A percentile compares a stretch with the other conserved stretches of the same genome.
Evolutionary conservation across 2,113 vertebrate species (phyloP).

Genomic region (Fukomys damarensis): DNA sequence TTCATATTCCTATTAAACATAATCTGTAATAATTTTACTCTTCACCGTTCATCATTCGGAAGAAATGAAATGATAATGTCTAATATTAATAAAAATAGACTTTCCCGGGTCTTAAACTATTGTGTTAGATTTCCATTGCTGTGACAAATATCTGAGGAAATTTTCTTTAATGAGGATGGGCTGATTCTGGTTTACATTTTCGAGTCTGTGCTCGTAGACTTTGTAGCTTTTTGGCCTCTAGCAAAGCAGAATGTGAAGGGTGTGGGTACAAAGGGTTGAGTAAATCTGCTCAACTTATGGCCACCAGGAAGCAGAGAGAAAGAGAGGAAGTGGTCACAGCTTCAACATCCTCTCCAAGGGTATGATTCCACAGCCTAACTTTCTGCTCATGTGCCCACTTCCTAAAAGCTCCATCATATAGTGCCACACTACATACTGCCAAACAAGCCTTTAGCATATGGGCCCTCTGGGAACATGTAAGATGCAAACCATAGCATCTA

Average conservation of each 20-base stretch:
- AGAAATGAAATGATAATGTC: not conserved
- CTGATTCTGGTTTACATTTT: not conserved
- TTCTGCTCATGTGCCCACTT: not conserved
- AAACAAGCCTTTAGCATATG: not conserved
- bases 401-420: not conserved
- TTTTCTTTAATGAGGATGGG: not conserved
- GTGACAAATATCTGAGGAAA: not conserved
- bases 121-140: not conserved
- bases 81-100: not conserved
- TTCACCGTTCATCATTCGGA: not conserved
- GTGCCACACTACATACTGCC: accelerated
- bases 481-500: not conserved
- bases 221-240: not conserved
- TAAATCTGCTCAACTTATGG: not conserved
- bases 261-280: accelerated
- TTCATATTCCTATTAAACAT: not conserved
- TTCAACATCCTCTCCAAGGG: not conserved
- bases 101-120: not conserved
- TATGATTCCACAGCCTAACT: not conserved
- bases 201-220: not conserved
- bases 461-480: not conserved
- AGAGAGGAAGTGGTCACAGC: not conserved
- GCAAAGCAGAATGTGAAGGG: not conserved
- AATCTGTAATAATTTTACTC: not conserved
- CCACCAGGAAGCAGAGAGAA: not conserved